Conservation (phyloP, 2,113 vertebrate species). For the Glareola pratincola region DNA sequence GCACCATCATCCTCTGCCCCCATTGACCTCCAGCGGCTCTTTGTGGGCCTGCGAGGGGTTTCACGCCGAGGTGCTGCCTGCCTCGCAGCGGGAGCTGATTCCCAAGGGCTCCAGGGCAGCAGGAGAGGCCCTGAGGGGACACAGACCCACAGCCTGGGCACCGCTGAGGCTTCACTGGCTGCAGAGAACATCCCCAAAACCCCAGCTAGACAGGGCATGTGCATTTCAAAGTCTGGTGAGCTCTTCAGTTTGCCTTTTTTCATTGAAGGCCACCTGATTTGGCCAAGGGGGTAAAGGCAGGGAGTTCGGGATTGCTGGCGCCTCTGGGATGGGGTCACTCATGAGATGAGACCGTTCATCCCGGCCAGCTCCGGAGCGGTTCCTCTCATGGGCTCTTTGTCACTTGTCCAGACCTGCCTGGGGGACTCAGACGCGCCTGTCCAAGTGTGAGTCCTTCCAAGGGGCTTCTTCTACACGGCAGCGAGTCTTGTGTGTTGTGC, state of each 20-base stretch:
- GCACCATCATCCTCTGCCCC: background rate
- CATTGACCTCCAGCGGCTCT: accelerated
- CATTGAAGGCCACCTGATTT: background rate
- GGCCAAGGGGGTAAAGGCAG: background rate
- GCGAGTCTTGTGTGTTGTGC: background rate
- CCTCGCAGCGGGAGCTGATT: accelerated
- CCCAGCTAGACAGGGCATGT: background rate
- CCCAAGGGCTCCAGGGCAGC: too few species aligned
- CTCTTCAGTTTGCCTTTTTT: background rate
- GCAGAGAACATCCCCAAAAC: background rate
- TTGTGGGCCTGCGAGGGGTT: accelerated
- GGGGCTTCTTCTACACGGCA: background rate
- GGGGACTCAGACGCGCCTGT: accelerated
- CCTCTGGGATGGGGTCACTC: background rate
- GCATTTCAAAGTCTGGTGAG: background rate
- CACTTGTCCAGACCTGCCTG: background rate
- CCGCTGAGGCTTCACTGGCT: background rate
- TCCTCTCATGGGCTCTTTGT: accelerated
- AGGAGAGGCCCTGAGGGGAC: background rate
- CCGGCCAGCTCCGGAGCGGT: background rate
- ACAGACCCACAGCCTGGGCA: too few species aligned
- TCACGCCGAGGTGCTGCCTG: background rate
- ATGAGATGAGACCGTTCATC: background rate
- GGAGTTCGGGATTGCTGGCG: background rate
- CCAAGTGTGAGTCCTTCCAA: accelerated